Base-by-base conservation (phyloP, 2,888 invertebrate species). In the Morpho achilles region DNA sequence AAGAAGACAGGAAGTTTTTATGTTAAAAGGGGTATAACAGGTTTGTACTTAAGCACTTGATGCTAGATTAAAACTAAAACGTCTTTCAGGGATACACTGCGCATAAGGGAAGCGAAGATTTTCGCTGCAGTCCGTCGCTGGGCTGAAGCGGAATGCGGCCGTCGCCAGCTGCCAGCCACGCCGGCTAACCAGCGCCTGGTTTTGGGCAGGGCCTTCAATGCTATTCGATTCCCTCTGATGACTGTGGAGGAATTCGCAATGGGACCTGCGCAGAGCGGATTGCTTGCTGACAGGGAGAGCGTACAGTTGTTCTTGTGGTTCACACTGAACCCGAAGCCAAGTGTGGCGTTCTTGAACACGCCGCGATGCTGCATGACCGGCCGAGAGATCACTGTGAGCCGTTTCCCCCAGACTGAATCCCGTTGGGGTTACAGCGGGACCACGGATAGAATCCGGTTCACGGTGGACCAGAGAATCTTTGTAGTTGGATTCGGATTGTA, bases 391-490 rank as follows among this genome's bases (percentile, higher is more conserved):
- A 94, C 94, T 0, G 94, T 95, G 39, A 93, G 93, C 60, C 77
- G 91, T 66, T 96, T 96, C 79, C 93, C 94, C 42, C 94, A 95
- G 74, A 94, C 95, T 0, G 96, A 96, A 74, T 94, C 93, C 39
- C 89, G 96, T 58, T 96, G 96, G 96, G 96, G 96, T 0, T 96
- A 96, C 69, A 95, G 94, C 76, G 96, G 96, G 4, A 95, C 95
- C 0, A 94, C 95, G 53, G 96, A 96, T 78, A 87, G 96, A 68
- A 96, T 96, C 66, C 92, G 96, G 71, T 96, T 97, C 77, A 94
- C 94, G 41, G 96, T 96, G 1, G 96, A 96, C 76, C 92, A 94
- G 69, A 91, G 94, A 60, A 95, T 97, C 68, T 96, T 95, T 82
- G 93, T 97, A 22, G 95, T 96, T 60, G 97, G 96, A 1, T 96